Conservation (phyloP, 2,888 invertebrate species). For the Chymomyza amoena region DNA sequence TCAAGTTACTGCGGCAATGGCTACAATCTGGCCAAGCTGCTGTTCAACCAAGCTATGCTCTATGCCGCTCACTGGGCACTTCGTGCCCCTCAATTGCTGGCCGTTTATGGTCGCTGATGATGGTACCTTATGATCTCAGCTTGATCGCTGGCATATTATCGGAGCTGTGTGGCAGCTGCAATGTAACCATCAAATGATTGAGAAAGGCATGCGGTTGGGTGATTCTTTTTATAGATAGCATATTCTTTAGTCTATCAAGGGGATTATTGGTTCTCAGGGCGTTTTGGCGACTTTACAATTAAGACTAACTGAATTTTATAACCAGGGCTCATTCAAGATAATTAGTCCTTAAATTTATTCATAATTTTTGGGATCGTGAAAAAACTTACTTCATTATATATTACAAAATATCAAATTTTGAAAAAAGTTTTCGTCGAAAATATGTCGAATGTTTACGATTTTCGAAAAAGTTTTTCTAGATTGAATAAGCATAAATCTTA, state of each 20-base stretch:
- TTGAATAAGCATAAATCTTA: too few species aligned
- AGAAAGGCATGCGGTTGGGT: slow-evolving; percentile 1
- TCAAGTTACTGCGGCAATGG: slow-evolving; percentile 6
- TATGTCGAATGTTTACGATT: too few species aligned
- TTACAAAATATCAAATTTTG: too few species aligned
- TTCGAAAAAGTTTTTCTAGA: too few species aligned
- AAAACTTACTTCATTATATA: too few species aligned
- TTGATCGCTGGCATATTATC: slow-evolving; percentile 18
- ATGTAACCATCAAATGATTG: not conserved
- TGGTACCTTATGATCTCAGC: slow-evolving; percentile 6
- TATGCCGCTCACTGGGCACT: slow-evolving; percentile 20
- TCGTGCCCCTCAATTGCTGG: not conserved
- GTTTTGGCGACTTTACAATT: too few species aligned
- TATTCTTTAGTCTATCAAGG: not conserved
- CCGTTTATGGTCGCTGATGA: slow-evolving; percentile 24
- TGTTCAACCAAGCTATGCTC: slow-evolving; percentile 9
- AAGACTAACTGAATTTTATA: too few species aligned
- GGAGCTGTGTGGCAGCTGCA: not conserved
- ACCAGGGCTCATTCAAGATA: too few species aligned
- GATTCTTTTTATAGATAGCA: slow-evolving; percentile 5
- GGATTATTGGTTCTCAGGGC: not conserved
- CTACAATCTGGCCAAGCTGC: not conserved
- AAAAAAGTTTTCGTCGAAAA: too few species aligned
- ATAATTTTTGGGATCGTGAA: too few species aligned
- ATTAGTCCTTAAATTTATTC: too few species aligned